phyloP scores from a whole-genome alignment of 2,888 invertebrate genomes.

The Drosophila villosipedis region DNA sequence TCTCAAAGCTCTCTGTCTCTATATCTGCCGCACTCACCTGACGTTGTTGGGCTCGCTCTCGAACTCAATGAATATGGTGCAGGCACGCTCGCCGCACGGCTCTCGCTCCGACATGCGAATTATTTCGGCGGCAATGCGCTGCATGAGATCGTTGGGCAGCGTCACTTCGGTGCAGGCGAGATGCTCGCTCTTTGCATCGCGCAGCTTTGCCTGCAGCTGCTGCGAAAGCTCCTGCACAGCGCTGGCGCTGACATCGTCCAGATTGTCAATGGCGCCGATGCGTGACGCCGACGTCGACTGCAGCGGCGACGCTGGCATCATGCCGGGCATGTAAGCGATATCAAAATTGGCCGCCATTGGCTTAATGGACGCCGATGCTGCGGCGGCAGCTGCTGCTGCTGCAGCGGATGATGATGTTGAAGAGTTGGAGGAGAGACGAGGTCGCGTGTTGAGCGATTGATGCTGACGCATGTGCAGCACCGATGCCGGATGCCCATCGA shows the following conservation, averaged over 20 bases:
- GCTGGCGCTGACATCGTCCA: slow-evolving; percentile 80
- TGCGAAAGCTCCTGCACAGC: slow-evolving; percentile 88
- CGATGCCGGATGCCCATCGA: slow-evolving; percentile 81
- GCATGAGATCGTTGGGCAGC: slow-evolving; percentile 92
- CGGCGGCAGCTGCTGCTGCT: slow-evolving; percentile 7
- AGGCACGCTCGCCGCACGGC: slow-evolving; percentile 95
- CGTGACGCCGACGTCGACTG: slow-evolving; percentile 70
- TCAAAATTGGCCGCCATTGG: slow-evolving; percentile 56
- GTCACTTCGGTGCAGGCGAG: slow-evolving; percentile 94
- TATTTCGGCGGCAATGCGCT: slow-evolving; percentile 92
- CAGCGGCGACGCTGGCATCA: slow-evolving; percentile 67
- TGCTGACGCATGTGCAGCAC: slow-evolving; percentile 81
- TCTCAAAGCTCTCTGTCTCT: slow-evolving; percentile 1
- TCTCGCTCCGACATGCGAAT: slow-evolving; percentile 94
- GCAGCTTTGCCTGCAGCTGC: slow-evolving; percentile 91
- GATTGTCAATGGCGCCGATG: slow-evolving; percentile 65
- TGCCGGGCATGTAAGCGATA: slow-evolving; percentile 28
- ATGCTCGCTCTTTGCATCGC: slow-evolving; percentile 92
- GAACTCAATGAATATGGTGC: slow-evolving; percentile 93
- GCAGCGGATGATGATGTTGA: slow-evolving; percentile 30
- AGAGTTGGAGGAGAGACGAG: slow-evolving; percentile 56
- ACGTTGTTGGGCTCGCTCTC: slow-evolving; percentile 89
- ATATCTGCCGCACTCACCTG: slow-evolving; percentile 82
- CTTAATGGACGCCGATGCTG: slow-evolving; percentile 14
- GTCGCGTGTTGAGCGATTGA: slow-evolving; percentile 70